Evolutionary conservation across 2,113 vertebrate species (phyloP).

Genomic region (Myotis davidii): DNA sequence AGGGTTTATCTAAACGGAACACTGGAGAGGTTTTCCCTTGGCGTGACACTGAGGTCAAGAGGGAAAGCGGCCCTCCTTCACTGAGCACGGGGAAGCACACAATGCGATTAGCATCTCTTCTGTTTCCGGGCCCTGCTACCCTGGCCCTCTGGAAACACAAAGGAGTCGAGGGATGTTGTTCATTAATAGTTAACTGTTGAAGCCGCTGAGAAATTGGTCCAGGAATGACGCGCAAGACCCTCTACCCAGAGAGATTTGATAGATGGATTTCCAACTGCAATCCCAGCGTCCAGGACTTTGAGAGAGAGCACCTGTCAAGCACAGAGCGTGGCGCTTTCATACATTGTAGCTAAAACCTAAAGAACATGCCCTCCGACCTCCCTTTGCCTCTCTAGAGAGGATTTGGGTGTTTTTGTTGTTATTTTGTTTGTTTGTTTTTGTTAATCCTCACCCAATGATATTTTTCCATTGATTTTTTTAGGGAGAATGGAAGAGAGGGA

Average conservation of each 20-base stretch:
- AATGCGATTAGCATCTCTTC: constrained; percentile 80
- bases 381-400: constrained; percentile 27
- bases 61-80: constrained; percentile 72
- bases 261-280: constrained; percentile 63
- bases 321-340: background rate
- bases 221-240: constrained; percentile 37
- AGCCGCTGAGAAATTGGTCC: constrained; percentile 57
- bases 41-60: constrained; percentile 80
- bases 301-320: constrained; percentile 61
- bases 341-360: constrained; percentile 45
- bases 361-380: constrained; percentile 16
- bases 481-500: no score
- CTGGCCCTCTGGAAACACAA: constrained; percentile 73
- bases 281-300: constrained; percentile 42
- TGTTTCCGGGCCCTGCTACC: constrained; percentile 72
- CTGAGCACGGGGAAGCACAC: constrained; percentile 61
- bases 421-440: no score
- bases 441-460: no score
- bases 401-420: background rate
- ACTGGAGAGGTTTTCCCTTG: constrained; percentile 57
- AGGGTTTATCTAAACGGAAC: constrained; percentile 73
- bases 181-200: constrained; percentile 78
- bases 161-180: constrained; percentile 71
- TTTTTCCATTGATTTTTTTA: no score
- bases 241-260: constrained; percentile 52